Evolutionary conservation across 2,113 vertebrate genomes (phyloP).

Genomic region (Ellobius talpinus): DNA sequence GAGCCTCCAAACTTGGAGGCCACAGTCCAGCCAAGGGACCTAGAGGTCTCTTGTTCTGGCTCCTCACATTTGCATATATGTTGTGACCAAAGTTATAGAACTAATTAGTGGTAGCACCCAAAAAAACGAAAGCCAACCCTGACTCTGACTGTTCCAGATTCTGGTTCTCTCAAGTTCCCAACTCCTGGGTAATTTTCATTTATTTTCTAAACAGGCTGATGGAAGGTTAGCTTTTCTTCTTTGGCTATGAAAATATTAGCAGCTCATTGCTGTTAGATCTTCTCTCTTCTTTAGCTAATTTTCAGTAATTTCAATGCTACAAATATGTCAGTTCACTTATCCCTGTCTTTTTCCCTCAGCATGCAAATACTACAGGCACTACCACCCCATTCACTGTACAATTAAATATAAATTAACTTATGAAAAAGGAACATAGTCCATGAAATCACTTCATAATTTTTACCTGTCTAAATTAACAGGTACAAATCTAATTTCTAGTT

Average conservation of each 20-base stretch:
- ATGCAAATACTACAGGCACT: neutral
- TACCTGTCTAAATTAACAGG: too few relatives aligned
- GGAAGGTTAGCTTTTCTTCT: neutral
- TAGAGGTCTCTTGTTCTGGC: neutral
- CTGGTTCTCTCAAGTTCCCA: neutral
- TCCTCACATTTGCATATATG: conserved; percentile 44
- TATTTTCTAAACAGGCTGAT: conserved; percentile 42
- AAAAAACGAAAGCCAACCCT: conserved; percentile 28
- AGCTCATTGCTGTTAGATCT: neutral
- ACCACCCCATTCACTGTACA: conserved; percentile 9
- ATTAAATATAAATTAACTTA: conserved; percentile 37
- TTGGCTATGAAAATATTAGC: conserved; percentile 30
- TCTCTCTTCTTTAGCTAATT: neutral
- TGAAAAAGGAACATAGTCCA: neutral
- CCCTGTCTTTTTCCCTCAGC: neutral
- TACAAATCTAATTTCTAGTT: too few relatives aligned
- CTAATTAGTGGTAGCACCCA: conserved; percentile 1
- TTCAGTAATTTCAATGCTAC: conserved; percentile 7
- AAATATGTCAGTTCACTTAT: neutral
- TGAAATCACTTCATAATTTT: conserved; percentile 34
- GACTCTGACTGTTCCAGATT: neutral
- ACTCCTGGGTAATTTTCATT: neutral
- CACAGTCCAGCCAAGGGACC: neutral
- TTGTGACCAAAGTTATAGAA: conserved; percentile 32
- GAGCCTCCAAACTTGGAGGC: neutral